Evolutionary conservation across 2,888 invertebrate genomes (phyloP), one percentile per base, ranked within the genome.

Genomic region (Macropis europaea): DNA sequence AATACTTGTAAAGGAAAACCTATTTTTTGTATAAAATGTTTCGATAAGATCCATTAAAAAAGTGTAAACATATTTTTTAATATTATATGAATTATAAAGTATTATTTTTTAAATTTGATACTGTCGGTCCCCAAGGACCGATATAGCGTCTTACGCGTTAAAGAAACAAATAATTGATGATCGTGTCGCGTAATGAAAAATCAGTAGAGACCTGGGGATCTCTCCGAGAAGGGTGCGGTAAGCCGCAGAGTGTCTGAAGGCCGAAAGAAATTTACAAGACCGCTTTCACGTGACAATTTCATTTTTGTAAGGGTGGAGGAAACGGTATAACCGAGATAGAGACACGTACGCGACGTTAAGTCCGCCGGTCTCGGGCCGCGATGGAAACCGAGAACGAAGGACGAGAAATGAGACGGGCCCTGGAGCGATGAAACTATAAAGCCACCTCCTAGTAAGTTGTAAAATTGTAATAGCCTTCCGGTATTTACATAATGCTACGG

Each of bases 391-490:
- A 26, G 38, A 52, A 60, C 32, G 48, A 61, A 19, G 57, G 19
- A 70, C 47, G 67, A 42, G 60, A 71, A n/a, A 50, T 43, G 68
- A 69, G 50, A 71, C 53, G 7, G 28, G n/a, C 76, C 82, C 77
- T 62, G 67, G 73, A 81, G 82, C 84, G 84, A 86, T 84, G 85
- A 84, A 88, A 88, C 85, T 85, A 84, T 87, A 86, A 87, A 87
- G 82, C 84, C 81, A 85, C 85, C n/a, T 85, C 82, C 82, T 82
- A 79, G 83, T 84, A 86, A 87, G 86, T 87, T 88, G 87, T 87
- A 88, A 88, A 88, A 89, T 88, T 86, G 84, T 87, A 88, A 88
- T 88, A 84, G 87, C 79, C 85, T 87, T 86, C 83, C 85, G 86
- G 86, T 88, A 88, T 88, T 88, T 88, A 86, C 88, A 88, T 88